Evolutionary conservation across 1,140 invertebrate genomes (phyloP).

Genomic region (Pygmarrhopalites habei): DNA sequence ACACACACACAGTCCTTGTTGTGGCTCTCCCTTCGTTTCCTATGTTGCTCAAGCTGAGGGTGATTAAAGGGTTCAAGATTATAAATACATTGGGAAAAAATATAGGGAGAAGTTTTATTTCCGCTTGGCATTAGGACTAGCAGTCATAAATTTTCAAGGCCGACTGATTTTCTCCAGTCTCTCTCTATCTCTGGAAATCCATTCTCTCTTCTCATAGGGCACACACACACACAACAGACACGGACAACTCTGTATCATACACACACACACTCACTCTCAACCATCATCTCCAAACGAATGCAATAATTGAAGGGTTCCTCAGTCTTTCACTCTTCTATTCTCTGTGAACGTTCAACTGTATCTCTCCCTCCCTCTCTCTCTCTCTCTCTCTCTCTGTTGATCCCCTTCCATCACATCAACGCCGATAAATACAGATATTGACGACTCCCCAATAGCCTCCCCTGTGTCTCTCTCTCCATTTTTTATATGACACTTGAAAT

Average conservation of each 20-base stretch:
- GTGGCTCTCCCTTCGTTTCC: not conserved
- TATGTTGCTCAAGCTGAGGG: conserved; percentile 17
- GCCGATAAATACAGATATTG: no score
- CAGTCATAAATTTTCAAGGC: conserved; percentile 40
- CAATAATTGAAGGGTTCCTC: conserved; percentile 13
- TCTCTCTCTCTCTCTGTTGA: no score
- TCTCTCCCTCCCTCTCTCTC: no score
- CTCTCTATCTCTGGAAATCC: conserved; percentile 21
- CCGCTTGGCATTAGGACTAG: conserved; percentile 40
- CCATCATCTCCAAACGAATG: not conserved
- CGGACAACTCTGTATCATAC: not conserved
- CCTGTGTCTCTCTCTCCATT: conserved; percentile 4
- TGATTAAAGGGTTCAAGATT: conserved; percentile 37
- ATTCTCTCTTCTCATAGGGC: not conserved
- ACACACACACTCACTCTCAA: not conserved
- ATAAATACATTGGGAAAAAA: conserved; percentile 35
- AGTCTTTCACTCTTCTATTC: not conserved
- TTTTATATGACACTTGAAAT: no score
- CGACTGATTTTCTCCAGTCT: conserved; percentile 38
- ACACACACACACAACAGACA: not conserved
- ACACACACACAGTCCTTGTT: not conserved
- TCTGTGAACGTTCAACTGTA: no score
- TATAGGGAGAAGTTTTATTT: conserved; percentile 38
- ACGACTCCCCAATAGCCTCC: no score
- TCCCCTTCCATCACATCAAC: no score